These are phyloP conservation scores for Megaceryle maxima DNA, from an alignment of 2,113 vertebrate genomes.

Conservation along the genomic window DNA sequence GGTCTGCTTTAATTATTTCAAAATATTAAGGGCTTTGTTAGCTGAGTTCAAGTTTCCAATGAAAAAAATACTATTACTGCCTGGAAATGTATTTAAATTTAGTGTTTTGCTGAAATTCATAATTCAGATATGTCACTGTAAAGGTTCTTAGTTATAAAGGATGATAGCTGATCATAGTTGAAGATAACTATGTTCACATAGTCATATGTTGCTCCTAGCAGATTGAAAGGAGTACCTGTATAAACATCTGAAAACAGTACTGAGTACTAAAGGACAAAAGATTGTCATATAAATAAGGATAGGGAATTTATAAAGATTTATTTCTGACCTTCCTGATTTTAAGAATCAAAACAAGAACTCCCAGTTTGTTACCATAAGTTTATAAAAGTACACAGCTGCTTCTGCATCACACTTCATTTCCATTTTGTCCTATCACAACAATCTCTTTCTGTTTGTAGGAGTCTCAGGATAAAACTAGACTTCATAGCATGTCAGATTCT, in stretches of 20 bases:
- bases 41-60: constrained; percentile 1
- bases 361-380: not conserved
- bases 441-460: not conserved
- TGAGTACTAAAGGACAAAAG: not conserved
- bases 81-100: not conserved
- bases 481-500: not conserved
- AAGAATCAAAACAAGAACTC: not conserved
- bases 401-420: not conserved
- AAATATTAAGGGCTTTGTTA: not conserved
- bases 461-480: not conserved
- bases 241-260: not conserved
- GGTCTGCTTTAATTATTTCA: constrained; percentile 46
- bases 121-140: not conserved
- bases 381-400: not conserved
- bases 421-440: rapidly evolving
- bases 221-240: not conserved
- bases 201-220: not conserved
- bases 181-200: not conserved
- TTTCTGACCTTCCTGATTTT: not conserved
- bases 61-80: not conserved
- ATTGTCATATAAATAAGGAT: not conserved
- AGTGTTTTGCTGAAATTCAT: not conserved
- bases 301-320: not conserved
- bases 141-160: not conserved
- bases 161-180: not conserved